Evolutionary conservation across 2,888 invertebrate species (phyloP), one percentile per base, ranked within the genome.

Genomic region (Anticlea derivata): DNA sequence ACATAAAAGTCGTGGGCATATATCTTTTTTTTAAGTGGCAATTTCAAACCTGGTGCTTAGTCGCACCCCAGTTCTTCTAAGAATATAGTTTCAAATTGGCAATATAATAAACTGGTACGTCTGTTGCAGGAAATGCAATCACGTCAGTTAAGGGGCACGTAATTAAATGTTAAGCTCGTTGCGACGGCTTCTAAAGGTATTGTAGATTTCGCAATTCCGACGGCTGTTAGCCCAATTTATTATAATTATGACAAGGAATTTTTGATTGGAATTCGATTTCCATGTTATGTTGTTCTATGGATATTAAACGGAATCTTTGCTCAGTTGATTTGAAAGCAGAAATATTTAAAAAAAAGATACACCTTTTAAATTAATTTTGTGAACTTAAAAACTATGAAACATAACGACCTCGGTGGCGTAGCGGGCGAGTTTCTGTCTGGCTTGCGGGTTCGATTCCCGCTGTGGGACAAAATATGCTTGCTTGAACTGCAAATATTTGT

Each of bases 71-170:
- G 61, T 73, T 77, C 67, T 66, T 75, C 64, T 70, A 77, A 80
- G 79, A 80, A 80, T 86, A 83, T 75, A 78, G 77, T 80, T 84
- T 80, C 71, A 81, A 84, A 88, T 86, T 85, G 81, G 85, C 81
- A 79, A 86, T 86, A 87, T 88, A 86, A 87, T 85, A 84, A 81
- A 83, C 81, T 59, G 68, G 70, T 64, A 78, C 79, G 86, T 86
- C 86, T 85, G 74, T 70, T 76, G 78, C 83, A 86, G 85, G 80
- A 83, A 86, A 86, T 78, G 86, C 86, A 87, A 87, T 88, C 83
- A 84, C 76, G 80, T 72, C 82, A 75, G 78, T 78, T 80, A 78
- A 78, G 76, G 76, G 78, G 66, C 47, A 33, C 65, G 77, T 85
- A 86, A 87, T 87, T 85, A 85, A 87, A 84, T 83, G 77, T 80